Conservation (phyloP, 2,797 vertebrate species). For the Paedocypris micromegethes region DNA sequence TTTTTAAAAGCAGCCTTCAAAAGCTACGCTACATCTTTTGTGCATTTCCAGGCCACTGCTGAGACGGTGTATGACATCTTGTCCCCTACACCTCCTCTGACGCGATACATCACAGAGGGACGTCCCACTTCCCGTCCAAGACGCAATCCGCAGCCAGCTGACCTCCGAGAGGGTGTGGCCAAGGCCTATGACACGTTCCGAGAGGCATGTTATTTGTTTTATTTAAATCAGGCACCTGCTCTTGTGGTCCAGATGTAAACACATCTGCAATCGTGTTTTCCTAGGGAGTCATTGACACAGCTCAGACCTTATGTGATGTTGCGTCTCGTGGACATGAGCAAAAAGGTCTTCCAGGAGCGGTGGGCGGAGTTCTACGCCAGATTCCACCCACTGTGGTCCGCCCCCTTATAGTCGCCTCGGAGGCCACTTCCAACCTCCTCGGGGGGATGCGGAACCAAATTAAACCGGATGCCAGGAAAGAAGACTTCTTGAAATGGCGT, state of each 20-base stretch:
- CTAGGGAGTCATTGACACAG: slow-evolving; percentile 85
- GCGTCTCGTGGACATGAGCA: slow-evolving; percentile 87
- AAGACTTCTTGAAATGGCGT: slow-evolving; percentile 89
- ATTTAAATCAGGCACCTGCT: not conserved
- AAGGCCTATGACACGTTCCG: slow-evolving; percentile 89
- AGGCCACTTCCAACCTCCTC: slow-evolving; percentile 86
- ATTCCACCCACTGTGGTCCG: slow-evolving; percentile 89
- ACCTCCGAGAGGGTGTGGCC: slow-evolving; percentile 86
- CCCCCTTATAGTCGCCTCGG: slow-evolving; percentile 85
- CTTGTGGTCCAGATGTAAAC: not conserved
- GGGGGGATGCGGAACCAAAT: slow-evolving; percentile 95
- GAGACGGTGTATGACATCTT: slow-evolving; percentile 92
- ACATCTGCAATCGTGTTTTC: not conserved
- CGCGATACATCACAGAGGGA: slow-evolving; percentile 75
- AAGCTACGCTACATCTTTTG: not conserved
- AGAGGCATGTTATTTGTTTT: slow-evolving; percentile 67
- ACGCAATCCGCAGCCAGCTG: slow-evolving; percentile 78
- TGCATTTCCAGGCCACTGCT: slow-evolving; percentile 75
- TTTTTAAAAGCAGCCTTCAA: not conserved
- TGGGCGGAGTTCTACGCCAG: slow-evolving; percentile 87
- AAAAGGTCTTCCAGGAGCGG: slow-evolving; percentile 85
- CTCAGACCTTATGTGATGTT: slow-evolving; percentile 86
- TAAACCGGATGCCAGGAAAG: slow-evolving; percentile 85
- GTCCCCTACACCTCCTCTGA: slow-evolving; percentile 80
- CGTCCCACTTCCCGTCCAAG: slow-evolving; percentile 67